Conservation (phyloP, 2,888 invertebrate species). For the Drosophila helvetica region DNA sequence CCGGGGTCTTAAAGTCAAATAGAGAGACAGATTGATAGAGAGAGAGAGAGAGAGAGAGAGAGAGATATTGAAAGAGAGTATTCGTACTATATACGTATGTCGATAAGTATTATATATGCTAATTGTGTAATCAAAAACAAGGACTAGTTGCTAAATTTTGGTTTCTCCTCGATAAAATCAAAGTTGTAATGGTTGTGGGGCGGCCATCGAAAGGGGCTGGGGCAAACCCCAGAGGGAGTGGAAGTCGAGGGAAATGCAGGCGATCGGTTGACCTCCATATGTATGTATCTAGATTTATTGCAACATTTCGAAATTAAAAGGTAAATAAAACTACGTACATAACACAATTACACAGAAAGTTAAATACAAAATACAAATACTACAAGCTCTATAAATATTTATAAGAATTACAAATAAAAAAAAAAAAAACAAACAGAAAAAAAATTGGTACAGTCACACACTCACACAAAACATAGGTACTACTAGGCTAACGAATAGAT, state of each 20-base stretch:
- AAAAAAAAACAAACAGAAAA: conserved; percentile 31
- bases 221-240: neutral
- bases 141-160: conserved; percentile 56
- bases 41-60: conserved; percentile 32
- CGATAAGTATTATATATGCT: conserved; percentile 56
- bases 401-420: conserved; percentile 37
- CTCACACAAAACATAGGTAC: conserved; percentile 16
- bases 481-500: conserved; percentile 35
- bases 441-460: conserved; percentile 29
- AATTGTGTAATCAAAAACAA: conserved; percentile 49
- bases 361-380: conserved; percentile 34
- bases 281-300: conserved; percentile 37
- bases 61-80: conserved; percentile 39
- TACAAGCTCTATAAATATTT: conserved; percentile 13
- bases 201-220: conserved; percentile 20
- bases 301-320: conserved; percentile 38
- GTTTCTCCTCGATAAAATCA: conserved; percentile 37
- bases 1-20: conserved; percentile 67
- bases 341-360: conserved; percentile 39
- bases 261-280: conserved; percentile 22
- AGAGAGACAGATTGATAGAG: conserved; percentile 41
- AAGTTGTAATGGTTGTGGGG: conserved; percentile 28
- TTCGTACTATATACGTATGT: conserved; percentile 50
- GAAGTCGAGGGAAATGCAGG: neutral
- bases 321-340: conserved; percentile 41